Percentiles rank a stretch among this genome's conserved stretches.
Evolutionary conservation across 1,140 invertebrate species (phyloP).

Genomic region (Drosophila watanabei): DNA sequence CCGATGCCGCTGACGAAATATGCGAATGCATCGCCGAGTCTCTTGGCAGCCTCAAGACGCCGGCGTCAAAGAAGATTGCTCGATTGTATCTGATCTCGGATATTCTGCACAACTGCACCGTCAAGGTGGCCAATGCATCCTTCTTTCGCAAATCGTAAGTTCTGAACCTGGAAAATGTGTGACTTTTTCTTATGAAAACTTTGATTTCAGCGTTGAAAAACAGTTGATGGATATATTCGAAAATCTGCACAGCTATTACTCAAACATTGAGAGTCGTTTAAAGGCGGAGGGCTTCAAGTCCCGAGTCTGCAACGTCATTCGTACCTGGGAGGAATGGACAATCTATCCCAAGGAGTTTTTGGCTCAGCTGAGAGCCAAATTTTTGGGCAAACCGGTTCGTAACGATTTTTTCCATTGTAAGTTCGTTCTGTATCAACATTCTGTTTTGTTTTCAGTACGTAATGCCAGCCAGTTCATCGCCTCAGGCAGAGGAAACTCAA

Average conservation of each 20-base stretch:
- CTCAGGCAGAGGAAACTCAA: slow-evolving; percentile 50
- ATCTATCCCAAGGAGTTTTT: slow-evolving; percentile 98
- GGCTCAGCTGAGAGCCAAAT: slow-evolving; percentile 95
- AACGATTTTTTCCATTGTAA: background rate
- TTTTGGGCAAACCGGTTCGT: slow-evolving; percentile 89
- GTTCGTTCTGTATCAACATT: background rate
- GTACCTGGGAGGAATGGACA: slow-evolving; percentile 99
- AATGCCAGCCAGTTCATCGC: slow-evolving; percentile 33
- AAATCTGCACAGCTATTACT: slow-evolving; percentile 91
- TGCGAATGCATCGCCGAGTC: slow-evolving; percentile 96
- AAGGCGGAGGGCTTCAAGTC: slow-evolving; percentile 99
- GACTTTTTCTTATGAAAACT: background rate
- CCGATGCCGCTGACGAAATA: slow-evolving; percentile 98
- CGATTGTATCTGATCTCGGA: slow-evolving; percentile 98
- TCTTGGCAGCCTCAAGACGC: slow-evolving; percentile 92
- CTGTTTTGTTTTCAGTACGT: slow-evolving; percentile 24
- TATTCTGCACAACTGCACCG: slow-evolving; percentile 98
- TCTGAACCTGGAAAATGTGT: background rate
- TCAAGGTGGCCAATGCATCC: slow-evolving; percentile 98
- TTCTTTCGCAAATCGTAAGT: slow-evolving; percentile 95
- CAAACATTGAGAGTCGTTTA: slow-evolving; percentile 93
- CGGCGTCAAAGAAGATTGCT: slow-evolving; percentile 96
- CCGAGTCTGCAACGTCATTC: slow-evolving; percentile 96
- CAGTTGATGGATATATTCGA: slow-evolving; percentile 95
- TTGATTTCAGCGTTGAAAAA: slow-evolving; percentile 91